Conservation (phyloP, 2,888 invertebrate species). For the Torymus tubicola region DNA sequence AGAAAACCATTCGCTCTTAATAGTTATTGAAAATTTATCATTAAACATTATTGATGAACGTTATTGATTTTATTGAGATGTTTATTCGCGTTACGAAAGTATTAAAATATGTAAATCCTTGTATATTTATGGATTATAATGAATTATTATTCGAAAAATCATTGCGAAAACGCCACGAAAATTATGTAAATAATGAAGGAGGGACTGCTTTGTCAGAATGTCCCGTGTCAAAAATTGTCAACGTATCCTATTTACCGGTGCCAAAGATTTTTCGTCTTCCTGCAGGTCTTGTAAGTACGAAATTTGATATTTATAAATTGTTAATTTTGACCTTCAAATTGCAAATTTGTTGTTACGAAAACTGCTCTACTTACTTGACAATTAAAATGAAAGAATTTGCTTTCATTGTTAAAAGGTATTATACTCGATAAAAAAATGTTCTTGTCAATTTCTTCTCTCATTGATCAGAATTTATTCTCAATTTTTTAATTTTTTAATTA, state of each 20-base stretch:
- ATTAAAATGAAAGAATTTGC: no score
- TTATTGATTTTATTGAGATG: conserved; percentile 65
- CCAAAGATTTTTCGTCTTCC: conserved; percentile 29
- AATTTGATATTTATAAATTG: conserved; percentile 10
- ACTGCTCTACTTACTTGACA: no score
- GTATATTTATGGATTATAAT: conserved; percentile 38
- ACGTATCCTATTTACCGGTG: background rate
- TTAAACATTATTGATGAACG: conserved; percentile 42
- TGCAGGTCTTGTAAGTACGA: background rate
- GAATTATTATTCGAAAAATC: conserved; percentile 7
- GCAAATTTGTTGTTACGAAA: no score
- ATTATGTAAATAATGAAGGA: conserved; percentile 26
- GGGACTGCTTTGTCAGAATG: conserved; percentile 15
- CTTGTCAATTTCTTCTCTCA: no score
- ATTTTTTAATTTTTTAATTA: no score
- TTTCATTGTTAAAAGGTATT: no score
- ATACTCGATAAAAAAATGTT: no score
- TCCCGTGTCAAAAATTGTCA: conserved; percentile 22
- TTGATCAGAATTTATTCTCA: no score
- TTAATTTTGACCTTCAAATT: background rate
- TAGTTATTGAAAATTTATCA: conserved; percentile 8
- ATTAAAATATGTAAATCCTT: conserved; percentile 29
- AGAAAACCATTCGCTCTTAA: conserved; percentile 15
- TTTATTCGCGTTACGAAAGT: conserved; percentile 62
- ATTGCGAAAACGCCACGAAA: conserved; percentile 7